Base-by-base conservation (phyloP, 2,888 invertebrate genomes). In the Caenorhabditis auriculariae region DNA sequence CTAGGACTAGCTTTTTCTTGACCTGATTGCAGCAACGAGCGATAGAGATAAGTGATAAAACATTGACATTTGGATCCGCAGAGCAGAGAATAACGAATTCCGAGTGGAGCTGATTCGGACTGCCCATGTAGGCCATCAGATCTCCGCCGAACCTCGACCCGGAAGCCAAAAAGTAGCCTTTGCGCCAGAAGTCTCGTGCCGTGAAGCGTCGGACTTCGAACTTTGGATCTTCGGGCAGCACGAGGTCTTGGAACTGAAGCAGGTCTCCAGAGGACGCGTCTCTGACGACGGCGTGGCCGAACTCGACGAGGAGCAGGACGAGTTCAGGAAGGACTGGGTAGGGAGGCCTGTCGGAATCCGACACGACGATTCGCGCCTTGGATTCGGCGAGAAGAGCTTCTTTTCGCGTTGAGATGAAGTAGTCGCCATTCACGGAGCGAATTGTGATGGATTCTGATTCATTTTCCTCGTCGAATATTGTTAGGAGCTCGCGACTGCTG, bases 61-160 rank as follows among this genome's bases (percentile, higher is more conserved):
- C n/a, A n/a, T 52, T 21, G 3, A n/a, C 9, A 7, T 57, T 52
- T 0, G 42, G 7, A 29, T 26, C n/a, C 23, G 57, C 52, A 28
- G 44, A 29, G 26, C 61, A 61, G 28, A 61, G 50, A 12, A 61
- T 41, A 17, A 61, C 61, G 48, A 54, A 61, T 42, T 56, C 56
- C 6, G 61, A 53, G 26, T 61, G 61, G 41, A 56, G 57, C 6
- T 45, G 2, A 32, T 61, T 61, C 6, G 61, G 61, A 4, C 56
- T 50, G 4, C 38, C 2, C 4, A 43, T 47, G 50, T 61, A 61
- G 38, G 57, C 56, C 12, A 61, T 42, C 29, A 44, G 57, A 28
- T 61, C n/a, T 6, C 61, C 61, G 15, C 61, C 61, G 50, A 56
- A 61, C 3, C 61, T 49, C 2, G 53, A 60, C 5, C 60, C 55